phyloP scores from a whole-genome alignment of 2,888 invertebrate genomes.

The Hyalella azteca region DNA sequence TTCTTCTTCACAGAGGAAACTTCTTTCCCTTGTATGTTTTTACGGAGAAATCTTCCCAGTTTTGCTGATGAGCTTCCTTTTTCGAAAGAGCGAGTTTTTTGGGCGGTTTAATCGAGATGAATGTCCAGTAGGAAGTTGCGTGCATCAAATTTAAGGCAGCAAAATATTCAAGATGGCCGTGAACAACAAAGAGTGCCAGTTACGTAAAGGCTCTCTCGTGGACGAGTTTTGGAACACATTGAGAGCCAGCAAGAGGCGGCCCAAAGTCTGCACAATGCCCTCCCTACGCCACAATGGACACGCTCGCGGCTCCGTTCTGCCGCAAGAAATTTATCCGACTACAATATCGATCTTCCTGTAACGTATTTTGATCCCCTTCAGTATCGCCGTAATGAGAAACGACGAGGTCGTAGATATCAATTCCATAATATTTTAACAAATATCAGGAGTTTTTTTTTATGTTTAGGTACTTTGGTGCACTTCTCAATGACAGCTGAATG shows the following conservation, averaged over 20 bases:
- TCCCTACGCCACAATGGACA: neutral
- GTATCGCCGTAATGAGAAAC: too few species aligned
- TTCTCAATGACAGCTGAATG: too few species aligned
- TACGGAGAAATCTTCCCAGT: neutral
- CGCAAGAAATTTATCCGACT: neutral
- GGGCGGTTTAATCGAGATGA: neutral
- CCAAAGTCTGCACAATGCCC: constrained; percentile 1
- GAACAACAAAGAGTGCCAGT: constrained; percentile 1
- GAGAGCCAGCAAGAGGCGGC: neutral
- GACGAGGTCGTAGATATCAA: too few species aligned
- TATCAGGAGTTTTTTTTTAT: too few species aligned
- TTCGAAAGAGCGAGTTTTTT: constrained; percentile 4
- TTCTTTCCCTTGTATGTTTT: neutral
- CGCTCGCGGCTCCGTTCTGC: neutral
- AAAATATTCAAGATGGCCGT: constrained; percentile 18
- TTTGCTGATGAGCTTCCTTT: constrained; percentile 24
- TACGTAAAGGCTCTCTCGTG: constrained; percentile 14
- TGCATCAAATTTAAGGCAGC: constrained; percentile 2
- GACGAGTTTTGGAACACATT: constrained; percentile 14
- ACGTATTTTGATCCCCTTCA: neutral
- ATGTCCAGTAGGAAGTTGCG: constrained; percentile 14
- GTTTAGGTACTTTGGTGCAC: too few species aligned
- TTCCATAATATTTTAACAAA: too few species aligned
- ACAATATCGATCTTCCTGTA: neutral
- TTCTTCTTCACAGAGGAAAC: neutral